A percentile compares a stretch with the other conserved stretches of the same genome.
These are phyloP conservation scores for Smutsia gigantea DNA, from an alignment of 2,797 vertebrate species.

Conservation along the genomic window DNA sequence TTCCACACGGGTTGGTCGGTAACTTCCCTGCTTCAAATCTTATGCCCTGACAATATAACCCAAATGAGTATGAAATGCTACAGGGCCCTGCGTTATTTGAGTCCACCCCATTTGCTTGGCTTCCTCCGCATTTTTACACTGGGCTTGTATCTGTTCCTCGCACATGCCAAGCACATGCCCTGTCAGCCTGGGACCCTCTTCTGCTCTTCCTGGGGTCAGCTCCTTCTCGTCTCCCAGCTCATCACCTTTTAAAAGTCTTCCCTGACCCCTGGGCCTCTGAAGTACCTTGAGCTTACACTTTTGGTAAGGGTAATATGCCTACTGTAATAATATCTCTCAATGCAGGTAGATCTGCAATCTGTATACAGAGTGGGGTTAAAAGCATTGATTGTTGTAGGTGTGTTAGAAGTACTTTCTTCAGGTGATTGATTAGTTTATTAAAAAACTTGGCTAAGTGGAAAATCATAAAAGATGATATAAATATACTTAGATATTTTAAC, in stretches of 20 bases:
- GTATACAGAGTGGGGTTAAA: not conserved
- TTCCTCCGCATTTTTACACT: rapidly evolving
- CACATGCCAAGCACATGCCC: rapidly evolving
- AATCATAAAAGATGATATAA: not conserved
- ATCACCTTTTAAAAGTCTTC: not conserved
- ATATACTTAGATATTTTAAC: too few species aligned
- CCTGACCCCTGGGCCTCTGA: not conserved
- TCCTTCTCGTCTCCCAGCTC: not conserved
- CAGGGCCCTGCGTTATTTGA: rapidly evolving
- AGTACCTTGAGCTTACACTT: not conserved
- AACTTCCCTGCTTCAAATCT: not conserved
- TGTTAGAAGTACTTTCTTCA: not conserved
- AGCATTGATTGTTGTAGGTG: rapidly evolving
- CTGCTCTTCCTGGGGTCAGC: not conserved
- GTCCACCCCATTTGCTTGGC: too few species aligned
- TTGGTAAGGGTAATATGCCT: rapidly evolving
- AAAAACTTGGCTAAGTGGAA: not conserved
- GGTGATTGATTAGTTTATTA: not conserved
- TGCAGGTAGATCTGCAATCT: too few species aligned
- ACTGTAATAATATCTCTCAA: rapidly evolving
- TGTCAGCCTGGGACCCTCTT: not conserved
- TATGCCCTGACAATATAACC: not conserved
- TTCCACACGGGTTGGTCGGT: rapidly evolving
- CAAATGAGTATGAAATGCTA: too few species aligned
- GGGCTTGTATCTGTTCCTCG: not conserved